Evolutionary conservation across 2,888 invertebrate genomes (phyloP).

Genomic region (Byasa hedistus): DNA sequence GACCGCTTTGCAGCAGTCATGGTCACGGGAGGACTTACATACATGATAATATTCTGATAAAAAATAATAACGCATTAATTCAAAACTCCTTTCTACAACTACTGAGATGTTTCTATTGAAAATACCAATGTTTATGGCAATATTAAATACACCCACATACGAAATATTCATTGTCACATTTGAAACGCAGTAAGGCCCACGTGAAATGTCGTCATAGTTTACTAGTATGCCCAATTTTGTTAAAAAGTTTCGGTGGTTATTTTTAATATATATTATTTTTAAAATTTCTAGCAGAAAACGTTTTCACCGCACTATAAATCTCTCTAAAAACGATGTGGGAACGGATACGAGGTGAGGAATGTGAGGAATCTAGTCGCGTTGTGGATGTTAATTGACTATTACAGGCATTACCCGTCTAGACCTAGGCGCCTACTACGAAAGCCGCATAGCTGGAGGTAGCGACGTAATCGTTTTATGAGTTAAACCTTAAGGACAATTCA

Average conservation of each 20-base stretch:
- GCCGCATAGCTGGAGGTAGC: conserved; percentile 26
- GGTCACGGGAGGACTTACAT: no score
- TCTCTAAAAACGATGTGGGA: conserved; percentile 44
- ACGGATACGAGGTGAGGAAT: conserved; percentile 61
- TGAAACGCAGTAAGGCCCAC: not conserved
- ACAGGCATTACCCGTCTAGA: conserved; percentile 49
- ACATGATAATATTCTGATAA: no score
- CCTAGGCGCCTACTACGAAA: conserved; percentile 47
- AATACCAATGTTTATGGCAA: conserved; percentile 20
- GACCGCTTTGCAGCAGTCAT: no score
- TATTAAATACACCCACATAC: not conserved
- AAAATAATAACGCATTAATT: not conserved
- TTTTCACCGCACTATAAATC: conserved; percentile 7
- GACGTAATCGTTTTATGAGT: conserved; percentile 25
- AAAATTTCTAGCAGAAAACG: not conserved
- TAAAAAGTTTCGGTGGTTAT: not conserved
- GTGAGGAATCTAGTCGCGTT: conserved; percentile 58
- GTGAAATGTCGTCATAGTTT: not conserved
- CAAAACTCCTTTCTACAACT: not conserved
- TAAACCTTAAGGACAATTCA: conserved; percentile 18
- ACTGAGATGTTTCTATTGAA: not conserved
- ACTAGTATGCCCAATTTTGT: not conserved
- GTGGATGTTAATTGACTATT: conserved; percentile 64
- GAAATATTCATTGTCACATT: not conserved
- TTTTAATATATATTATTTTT: not conserved